Evolutionary conservation across 2,888 invertebrate species (phyloP), one percentile per base, ranked within the genome.

Genomic region (Ophioninae sp.): DNA sequence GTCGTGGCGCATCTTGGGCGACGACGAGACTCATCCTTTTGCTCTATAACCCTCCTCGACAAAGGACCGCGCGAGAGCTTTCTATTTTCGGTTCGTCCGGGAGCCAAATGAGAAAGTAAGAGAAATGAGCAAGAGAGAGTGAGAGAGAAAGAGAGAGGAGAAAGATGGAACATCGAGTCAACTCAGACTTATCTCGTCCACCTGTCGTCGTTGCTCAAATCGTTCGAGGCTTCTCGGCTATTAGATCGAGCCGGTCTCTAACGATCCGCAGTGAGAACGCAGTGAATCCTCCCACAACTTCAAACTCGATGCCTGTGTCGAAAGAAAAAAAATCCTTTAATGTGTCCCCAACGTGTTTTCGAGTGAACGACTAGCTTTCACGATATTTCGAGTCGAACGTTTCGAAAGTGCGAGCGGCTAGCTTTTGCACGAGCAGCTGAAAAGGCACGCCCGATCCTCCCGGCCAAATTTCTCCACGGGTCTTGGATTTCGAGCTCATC

Each of bases 161-260:
- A 17, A n/a, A 65, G 56, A 23, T 20, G 64, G n/a, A 73, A 39
- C 23, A 61, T 71, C 37, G 51, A 63, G 63, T 41, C 67, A 76
- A 76, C 79, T 75, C 67, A 37, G 67, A 84, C 68, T 75, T 64
- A 58, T 69, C 72, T 44, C 56, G 79, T 90, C 88, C 91, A 91
- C 90, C 90, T 91, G 91, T 90, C 90, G 88, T 87, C 88, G 88
- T 90, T 88, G 86, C 85, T 90, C 89, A 69, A 61, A 30, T 67
- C 78, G 67, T 61, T 63, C 61, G 51, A 67, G 74, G 71, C 59
- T 39, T 75, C 61, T 23, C 73, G 59, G 37, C 65, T 44, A 61
- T 73, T 79, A 72, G 58, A 67, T 73, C 79, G 72, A 64, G 71
- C 77, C 23, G 17, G 77, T 69, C 61, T 64, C 71, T 69, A 78